A percentile compares a stretch with the other conserved stretches of the same genome.
Conservation (phyloP, 1,140 invertebrate species). For the Hermatobates lingyangjiaoensis region DNA sequence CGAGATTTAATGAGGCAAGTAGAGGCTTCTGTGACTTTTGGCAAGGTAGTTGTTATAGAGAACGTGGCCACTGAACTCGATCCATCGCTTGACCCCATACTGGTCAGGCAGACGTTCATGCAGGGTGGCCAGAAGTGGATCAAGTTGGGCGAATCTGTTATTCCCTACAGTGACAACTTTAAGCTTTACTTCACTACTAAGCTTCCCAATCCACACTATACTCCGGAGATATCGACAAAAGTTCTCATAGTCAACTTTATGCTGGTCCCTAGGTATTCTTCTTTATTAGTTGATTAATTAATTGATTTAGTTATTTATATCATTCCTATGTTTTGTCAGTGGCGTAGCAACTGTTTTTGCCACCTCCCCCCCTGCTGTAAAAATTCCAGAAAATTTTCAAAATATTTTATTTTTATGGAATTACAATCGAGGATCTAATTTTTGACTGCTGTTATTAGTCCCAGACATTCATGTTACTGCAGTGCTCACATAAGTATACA, state of each 20-base stretch:
- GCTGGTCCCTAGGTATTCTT: conserved; percentile 31
- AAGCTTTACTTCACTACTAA: conserved; percentile 50
- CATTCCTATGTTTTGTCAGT: too few relatives aligned
- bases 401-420: too few relatives aligned
- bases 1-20: conserved; percentile 44
- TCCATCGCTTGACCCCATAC: conserved; percentile 39
- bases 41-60: conserved; percentile 40
- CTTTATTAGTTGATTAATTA: neutral
- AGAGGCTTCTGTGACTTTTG: conserved; percentile 52
- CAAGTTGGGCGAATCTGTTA: conserved; percentile 36
- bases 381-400: too few relatives aligned
- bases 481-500: too few relatives aligned
- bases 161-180: conserved; percentile 41
- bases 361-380: too few relatives aligned
- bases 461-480: too few relatives aligned
- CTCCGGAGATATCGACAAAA: conserved; percentile 44
- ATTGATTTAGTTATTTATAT: too few relatives aligned
- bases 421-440: too few relatives aligned
- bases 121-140: conserved; percentile 29
- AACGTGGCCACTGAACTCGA: conserved; percentile 41
- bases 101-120: conserved; percentile 31
- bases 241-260: conserved; percentile 53
- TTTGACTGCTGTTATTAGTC: too few relatives aligned
- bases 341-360: too few relatives aligned
- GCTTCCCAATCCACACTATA: conserved; percentile 47